A percentile compares a stretch with the other conserved stretches of the same genome.
Evolutionary conservation across 2,888 invertebrate species (phyloP).

Genomic region (Trichacis sp.): DNA sequence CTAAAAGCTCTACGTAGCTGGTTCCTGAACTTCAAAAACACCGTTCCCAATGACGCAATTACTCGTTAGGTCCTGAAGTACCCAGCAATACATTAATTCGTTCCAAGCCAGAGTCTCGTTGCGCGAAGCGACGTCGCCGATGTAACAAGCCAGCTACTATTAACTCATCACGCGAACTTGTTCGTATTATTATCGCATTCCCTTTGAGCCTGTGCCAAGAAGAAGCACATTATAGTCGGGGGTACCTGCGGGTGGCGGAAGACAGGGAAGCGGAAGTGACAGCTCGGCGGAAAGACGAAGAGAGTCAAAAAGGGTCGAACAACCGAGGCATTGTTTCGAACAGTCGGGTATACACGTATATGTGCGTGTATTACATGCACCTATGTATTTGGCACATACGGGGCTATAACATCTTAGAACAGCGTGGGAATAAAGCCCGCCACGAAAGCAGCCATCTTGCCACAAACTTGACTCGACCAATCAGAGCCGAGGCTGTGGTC

Average conservation of each 20-base stretch:
- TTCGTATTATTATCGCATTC: constrained; percentile 63
- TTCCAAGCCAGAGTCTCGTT: background rate
- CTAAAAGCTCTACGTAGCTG: too few relatives aligned
- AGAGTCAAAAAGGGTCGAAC: constrained; percentile 44
- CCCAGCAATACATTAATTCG: constrained; percentile 5
- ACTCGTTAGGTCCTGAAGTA: too few relatives aligned
- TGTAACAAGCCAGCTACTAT: constrained; percentile 57
- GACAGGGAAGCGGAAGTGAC: constrained; percentile 47
- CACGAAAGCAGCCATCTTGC: constrained; percentile 69
- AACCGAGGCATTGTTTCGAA: constrained; percentile 64
- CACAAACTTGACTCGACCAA: constrained; percentile 70
- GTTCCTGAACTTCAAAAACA: too few relatives aligned
- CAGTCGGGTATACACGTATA: constrained; percentile 43
- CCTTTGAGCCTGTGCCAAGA: constrained; percentile 58
- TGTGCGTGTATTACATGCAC: constrained; percentile 22
- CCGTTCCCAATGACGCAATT: too few relatives aligned
- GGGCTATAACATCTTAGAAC: constrained; percentile 61
- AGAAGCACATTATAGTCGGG: constrained; percentile 46
- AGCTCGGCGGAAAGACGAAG: constrained; percentile 43
- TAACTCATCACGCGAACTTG: constrained; percentile 64
- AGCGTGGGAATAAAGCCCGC: too few relatives aligned
- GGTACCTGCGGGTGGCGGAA: constrained; percentile 45
- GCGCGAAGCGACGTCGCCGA: constrained; percentile 10
- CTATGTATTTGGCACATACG: constrained; percentile 60
- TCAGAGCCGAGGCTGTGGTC: constrained; percentile 69